Percentiles rank a stretch among this genome's conserved stretches.
Conservation (phyloP, 30 jellyfish, hydroid and myxozoan species). For the Clytia hemisphaerica region DNA sequence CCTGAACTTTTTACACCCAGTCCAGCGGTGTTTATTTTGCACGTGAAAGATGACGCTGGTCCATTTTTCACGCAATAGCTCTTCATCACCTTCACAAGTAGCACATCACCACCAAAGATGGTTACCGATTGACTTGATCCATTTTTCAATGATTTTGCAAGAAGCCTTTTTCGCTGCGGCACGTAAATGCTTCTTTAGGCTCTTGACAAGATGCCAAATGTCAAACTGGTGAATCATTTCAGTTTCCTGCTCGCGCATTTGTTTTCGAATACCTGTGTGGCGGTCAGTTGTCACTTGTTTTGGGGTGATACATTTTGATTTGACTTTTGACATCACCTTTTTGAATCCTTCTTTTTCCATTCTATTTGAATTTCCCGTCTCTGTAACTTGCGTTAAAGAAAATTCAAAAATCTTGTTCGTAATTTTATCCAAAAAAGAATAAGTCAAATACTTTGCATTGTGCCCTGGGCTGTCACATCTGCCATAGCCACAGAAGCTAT, state of each 20-base stretch:
- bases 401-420: conserved; percentile 3
- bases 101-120: conserved; percentile 45
- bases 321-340: background rate
- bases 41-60: conserved; percentile 3
- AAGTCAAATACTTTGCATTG: conserved; percentile 20
- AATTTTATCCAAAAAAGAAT: conserved; percentile 4
- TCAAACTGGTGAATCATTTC: conserved; percentile 15
- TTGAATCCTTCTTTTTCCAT: conserved; percentile 28
- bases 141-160: background rate
- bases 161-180: conserved; percentile 15
- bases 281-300: conserved; percentile 37
- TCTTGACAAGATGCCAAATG: conserved; percentile 26
- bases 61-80: conserved; percentile 23
- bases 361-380: conserved; percentile 26
- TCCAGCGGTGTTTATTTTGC: conserved; percentile 27
- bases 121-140: conserved; percentile 38
- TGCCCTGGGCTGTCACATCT: conserved; percentile 26
- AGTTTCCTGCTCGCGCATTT: conserved; percentile 17
- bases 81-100: conserved; percentile 22
- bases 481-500: conserved; percentile 30
- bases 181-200: background rate
- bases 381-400: conserved; percentile 9
- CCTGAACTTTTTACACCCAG: background rate
- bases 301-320: background rate
- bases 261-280: conserved; percentile 21